phyloP scores from a whole-genome alignment of 2,113 vertebrate genomes.

The Myiagra hebetior region DNA sequence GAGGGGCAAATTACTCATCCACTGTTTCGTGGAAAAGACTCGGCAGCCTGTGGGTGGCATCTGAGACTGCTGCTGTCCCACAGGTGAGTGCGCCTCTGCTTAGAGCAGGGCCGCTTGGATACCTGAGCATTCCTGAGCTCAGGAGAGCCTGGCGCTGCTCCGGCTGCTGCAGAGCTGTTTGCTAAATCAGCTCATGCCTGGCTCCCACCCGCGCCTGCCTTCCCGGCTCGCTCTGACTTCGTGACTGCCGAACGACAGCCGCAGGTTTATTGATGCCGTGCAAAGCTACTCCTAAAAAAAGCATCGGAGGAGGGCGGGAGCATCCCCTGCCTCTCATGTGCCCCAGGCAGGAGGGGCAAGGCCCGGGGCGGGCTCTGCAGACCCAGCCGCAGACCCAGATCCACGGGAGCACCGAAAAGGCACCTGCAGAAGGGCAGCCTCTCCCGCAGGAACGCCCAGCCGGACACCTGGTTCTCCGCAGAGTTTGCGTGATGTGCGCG shows the following conservation, averaged over 20 bases:
- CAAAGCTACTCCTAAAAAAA: not conserved
- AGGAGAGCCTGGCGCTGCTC: not conserved
- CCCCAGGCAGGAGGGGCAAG: not conserved
- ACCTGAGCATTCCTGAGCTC: not conserved
- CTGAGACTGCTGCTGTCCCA: not conserved
- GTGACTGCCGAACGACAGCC: not conserved
- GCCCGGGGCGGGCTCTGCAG: not conserved
- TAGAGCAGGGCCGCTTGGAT: not conserved
- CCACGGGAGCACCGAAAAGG: not conserved
- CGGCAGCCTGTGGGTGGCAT: not conserved
- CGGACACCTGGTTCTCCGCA: not conserved
- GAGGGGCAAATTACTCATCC: not conserved
- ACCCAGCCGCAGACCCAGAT: not conserved
- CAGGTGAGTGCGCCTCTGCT: not conserved
- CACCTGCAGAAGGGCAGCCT: not conserved
- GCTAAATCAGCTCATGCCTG: not conserved
- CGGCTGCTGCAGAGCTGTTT: not conserved
- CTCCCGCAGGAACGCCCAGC: not conserved
- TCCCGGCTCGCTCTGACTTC: not conserved
- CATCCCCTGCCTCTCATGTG: not conserved
- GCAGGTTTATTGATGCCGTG: not conserved
- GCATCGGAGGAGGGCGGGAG: fast-evolving
- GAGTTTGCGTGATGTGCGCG: fast-evolving
- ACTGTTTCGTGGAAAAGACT: fast-evolving
- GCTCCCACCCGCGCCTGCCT: not conserved